Conservation (phyloP, 2,113 vertebrate species). For the Xiphorhynchus elegans region DNA sequence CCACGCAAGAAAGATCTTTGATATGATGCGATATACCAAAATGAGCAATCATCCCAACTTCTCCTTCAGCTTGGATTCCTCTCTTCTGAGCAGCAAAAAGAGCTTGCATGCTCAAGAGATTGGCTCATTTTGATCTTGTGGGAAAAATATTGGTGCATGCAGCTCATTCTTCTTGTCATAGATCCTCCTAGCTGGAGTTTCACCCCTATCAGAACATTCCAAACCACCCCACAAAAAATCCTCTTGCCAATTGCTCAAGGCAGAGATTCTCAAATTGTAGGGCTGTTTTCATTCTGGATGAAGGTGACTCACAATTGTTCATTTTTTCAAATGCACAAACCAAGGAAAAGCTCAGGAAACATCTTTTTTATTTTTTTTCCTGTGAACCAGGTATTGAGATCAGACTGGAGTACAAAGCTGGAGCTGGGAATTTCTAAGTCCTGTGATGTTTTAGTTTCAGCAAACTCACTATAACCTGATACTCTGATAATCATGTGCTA, state of each 20-base stretch:
- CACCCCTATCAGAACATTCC: background rate
- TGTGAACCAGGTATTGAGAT: background rate
- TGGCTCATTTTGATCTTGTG: background rate
- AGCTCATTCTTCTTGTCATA: background rate
- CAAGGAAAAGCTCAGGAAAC: background rate
- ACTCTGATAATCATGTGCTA: background rate
- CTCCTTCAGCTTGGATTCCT: background rate
- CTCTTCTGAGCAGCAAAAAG: background rate
- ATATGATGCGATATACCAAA: background rate
- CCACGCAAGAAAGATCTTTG: background rate
- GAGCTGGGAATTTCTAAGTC: background rate
- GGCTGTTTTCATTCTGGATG: background rate
- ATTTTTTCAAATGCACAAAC: background rate
- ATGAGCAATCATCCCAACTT: background rate
- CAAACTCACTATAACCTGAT: background rate
- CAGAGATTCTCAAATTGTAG: background rate
- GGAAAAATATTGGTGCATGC: background rate
- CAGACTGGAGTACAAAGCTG: background rate
- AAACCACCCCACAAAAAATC: background rate
- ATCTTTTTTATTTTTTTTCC: background rate
- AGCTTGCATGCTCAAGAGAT: background rate
- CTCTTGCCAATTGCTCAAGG: background rate
- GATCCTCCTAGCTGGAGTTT: background rate
- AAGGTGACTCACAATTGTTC: background rate
- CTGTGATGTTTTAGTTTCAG: background rate